Conservation (phyloP, 2,888 invertebrate genomes). For the Leptopilina syphax region DNA sequence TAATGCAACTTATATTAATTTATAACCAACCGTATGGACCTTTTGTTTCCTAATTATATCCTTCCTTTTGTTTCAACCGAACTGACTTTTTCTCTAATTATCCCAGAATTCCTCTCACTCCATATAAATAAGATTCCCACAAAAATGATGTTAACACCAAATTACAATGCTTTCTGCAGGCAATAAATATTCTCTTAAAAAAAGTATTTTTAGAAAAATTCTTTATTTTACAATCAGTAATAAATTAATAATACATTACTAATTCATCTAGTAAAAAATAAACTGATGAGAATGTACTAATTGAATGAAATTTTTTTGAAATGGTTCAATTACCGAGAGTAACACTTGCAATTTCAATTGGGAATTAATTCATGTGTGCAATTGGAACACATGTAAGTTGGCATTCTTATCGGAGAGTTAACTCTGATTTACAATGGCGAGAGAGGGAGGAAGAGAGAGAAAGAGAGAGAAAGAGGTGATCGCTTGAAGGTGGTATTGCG, state of each 20-base stretch:
- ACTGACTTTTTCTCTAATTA: neutral
- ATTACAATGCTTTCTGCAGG: too few species aligned
- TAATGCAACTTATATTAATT: slow-evolving; percentile 19
- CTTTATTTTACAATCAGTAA: too few species aligned
- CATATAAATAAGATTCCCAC: too few species aligned
- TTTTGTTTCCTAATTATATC: slow-evolving; percentile 6
- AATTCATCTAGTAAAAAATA: too few species aligned
- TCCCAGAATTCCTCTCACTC: neutral
- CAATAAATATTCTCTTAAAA: too few species aligned
- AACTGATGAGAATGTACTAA: too few species aligned
- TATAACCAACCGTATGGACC: neutral
- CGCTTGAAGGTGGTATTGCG: slow-evolving; percentile 12
- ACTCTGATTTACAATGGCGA: slow-evolving; percentile 18
- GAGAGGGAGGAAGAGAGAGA: neutral
- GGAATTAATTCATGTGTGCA: neutral
- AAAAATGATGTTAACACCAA: too few species aligned
- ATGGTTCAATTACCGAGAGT: too few species aligned
- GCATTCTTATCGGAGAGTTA: slow-evolving; percentile 3
- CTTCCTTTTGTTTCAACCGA: neutral
- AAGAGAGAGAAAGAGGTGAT: neutral
- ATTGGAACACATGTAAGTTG: slow-evolving; percentile 15
- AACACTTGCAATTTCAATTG: slow-evolving; percentile 28
- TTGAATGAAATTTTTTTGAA: too few species aligned
- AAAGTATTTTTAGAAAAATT: too few species aligned
- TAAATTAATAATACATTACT: too few species aligned